phyloP scores from a whole-genome alignment of 2,888 invertebrate species.

The Thecocarcelia acutangulata region DNA sequence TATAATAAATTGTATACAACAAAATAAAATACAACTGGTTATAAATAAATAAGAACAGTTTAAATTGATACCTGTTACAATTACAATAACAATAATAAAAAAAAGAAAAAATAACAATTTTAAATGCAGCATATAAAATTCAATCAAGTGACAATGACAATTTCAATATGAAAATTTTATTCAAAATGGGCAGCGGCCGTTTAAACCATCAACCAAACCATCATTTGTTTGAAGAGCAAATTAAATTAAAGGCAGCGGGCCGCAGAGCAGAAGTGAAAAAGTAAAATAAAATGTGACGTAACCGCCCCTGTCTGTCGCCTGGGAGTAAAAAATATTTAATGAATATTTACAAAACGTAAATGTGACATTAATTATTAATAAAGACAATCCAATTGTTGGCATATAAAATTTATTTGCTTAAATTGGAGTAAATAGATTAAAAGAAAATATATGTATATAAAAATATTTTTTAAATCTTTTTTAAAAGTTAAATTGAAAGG shows the following conservation, averaged over 20 bases:
- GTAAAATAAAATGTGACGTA: background rate
- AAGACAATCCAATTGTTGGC: slow-evolving; percentile 32
- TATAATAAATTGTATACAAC: slow-evolving; percentile 16
- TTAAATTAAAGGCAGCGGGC: background rate
- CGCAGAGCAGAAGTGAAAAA: background rate
- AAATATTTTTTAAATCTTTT: too few relatives aligned
- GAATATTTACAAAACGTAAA: slow-evolving; percentile 49
- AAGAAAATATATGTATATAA: background rate
- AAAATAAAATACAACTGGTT: slow-evolving; percentile 14
- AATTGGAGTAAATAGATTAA: background rate
- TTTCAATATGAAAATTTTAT: slow-evolving; percentile 20
- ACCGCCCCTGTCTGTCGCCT: background rate
- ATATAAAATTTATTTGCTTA: background rate
- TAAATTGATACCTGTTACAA: slow-evolving; percentile 64
- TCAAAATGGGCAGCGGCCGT: slow-evolving; percentile 6
- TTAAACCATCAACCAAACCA: background rate
- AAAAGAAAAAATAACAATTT: background rate
- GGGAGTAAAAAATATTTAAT: slow-evolving; percentile 11
- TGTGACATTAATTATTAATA: slow-evolving; percentile 57
- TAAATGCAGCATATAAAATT: slow-evolving; percentile 46
- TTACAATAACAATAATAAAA: slow-evolving; percentile 32
- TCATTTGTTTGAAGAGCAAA: slow-evolving; percentile 18
- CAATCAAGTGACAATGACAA: slow-evolving; percentile 52
- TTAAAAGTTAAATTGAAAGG: too few relatives aligned
- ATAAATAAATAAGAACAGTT: slow-evolving; percentile 55